These are phyloP conservation scores for Mesorhabditis sp. DNA, from an alignment of 2,888 invertebrate species.

Conservation along the genomic window DNA sequence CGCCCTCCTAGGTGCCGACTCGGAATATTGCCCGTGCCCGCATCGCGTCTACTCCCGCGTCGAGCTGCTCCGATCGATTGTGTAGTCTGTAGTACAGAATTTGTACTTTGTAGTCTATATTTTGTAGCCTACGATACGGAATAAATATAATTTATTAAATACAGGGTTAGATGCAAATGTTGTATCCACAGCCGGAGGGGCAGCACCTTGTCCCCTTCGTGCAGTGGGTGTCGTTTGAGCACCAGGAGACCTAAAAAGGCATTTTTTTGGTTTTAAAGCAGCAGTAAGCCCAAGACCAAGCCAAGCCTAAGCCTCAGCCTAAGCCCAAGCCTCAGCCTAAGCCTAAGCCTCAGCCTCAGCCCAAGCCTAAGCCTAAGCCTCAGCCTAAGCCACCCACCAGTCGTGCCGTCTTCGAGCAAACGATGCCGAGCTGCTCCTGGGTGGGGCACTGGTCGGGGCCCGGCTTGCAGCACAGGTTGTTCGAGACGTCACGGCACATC, in stretches of 20 bases:
- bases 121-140: not conserved
- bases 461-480: constrained; percentile 6
- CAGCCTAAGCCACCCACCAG: too few species aligned
- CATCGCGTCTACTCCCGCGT: not conserved
- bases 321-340: too few species aligned
- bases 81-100: not conserved
- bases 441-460: not conserved
- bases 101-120: not conserved
- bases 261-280: not conserved
- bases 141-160: not conserved
- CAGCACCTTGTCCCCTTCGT: not conserved
- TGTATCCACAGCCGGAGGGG: not conserved
- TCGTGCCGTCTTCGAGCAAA: not conserved
- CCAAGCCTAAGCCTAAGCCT: too few species aligned
- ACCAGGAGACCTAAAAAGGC: not conserved
- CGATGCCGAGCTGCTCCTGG: not conserved
- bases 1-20: not conserved
- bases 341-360: too few species aligned
- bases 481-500: constrained; percentile 3
- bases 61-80: constrained; percentile 3
- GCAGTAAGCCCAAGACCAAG: too few species aligned
- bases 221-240: not conserved
- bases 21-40: constrained; percentile 5
- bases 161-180: not conserved
- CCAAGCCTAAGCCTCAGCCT: too few species aligned